Percentiles rank a stretch among this genome's conserved stretches.
Evolutionary conservation across 2,888 invertebrate genomes (phyloP).

Genomic region (Sminthurinus aureus): DNA sequence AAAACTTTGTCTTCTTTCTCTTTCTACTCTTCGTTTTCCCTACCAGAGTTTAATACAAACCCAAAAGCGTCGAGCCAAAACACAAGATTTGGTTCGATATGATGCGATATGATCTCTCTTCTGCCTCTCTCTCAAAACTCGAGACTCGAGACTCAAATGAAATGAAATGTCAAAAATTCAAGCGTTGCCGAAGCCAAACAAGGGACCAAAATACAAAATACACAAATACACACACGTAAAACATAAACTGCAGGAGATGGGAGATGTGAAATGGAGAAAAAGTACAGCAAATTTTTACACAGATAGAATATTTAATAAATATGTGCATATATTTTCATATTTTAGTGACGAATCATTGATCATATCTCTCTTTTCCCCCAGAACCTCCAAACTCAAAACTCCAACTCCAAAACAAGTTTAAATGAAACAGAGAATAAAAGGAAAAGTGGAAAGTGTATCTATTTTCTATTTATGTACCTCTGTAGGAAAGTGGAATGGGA

Average conservation of each 20-base stretch:
- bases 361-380: neutral
- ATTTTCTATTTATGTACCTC: neutral
- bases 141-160: neutral
- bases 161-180: neutral
- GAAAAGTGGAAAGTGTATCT: too few species aligned
- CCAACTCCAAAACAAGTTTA: too few species aligned
- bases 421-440: too few species aligned
- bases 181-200: too few species aligned
- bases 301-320: neutral
- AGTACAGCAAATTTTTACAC: neutral
- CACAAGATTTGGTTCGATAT: slow-evolving; percentile 16
- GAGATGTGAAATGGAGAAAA: too few species aligned
- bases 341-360: neutral
- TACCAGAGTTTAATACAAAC: neutral
- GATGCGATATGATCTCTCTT: neutral
- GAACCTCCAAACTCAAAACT: neutral
- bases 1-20: neutral
- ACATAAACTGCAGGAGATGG: too few species aligned
- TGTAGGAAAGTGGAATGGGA: neutral
- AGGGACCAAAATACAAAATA: too few species aligned
- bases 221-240: too few species aligned
- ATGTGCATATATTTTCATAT: neutral
- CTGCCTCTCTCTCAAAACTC: neutral
- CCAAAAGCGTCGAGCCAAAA: slow-evolving; percentile 9
- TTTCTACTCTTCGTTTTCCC: neutral